A percentile compares a stretch with the other conserved stretches of the same genome.
Conservation (phyloP, 2,797 vertebrate species). For the Melanotaenia pygmaea region DNA sequence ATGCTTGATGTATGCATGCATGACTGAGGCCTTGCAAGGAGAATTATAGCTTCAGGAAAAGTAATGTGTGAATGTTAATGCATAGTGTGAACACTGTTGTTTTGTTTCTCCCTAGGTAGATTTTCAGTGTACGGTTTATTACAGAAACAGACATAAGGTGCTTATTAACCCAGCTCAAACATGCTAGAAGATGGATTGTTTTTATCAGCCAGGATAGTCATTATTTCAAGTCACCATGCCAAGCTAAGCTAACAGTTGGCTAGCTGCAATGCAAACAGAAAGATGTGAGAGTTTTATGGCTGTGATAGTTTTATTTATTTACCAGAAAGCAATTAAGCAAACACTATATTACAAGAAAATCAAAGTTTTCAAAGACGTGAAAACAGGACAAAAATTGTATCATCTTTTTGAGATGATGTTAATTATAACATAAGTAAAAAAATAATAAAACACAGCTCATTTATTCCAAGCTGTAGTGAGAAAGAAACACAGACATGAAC, state of each 20-base stretch:
- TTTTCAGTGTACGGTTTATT: neutral
- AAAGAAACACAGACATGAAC: slow-evolving; percentile 5
- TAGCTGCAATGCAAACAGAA: neutral
- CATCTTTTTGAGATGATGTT: neutral
- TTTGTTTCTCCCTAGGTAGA: neutral
- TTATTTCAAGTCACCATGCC: neutral
- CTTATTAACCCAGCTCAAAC: neutral
- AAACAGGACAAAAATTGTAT: neutral
- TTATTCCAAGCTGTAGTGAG: slow-evolving; percentile 26
- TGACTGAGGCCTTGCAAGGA: slow-evolving; percentile 27
- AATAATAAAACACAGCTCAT: neutral
- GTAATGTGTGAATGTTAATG: slow-evolving; percentile 35
- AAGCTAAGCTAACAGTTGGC: neutral
- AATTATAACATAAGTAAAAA: no score
- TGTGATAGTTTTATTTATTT: neutral
- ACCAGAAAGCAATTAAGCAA: neutral
- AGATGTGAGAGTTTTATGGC: neutral
- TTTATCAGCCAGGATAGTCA: neutral
- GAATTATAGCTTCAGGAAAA: slow-evolving; percentile 32
- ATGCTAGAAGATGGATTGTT: neutral
- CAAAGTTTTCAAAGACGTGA: no score
- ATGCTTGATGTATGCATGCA: slow-evolving; percentile 61
- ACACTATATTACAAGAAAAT: no score
- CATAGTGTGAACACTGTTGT: neutral
- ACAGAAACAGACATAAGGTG: neutral